Conservation (phyloP, 1,140 invertebrate species). For the Tetraneura akinire region DNA sequence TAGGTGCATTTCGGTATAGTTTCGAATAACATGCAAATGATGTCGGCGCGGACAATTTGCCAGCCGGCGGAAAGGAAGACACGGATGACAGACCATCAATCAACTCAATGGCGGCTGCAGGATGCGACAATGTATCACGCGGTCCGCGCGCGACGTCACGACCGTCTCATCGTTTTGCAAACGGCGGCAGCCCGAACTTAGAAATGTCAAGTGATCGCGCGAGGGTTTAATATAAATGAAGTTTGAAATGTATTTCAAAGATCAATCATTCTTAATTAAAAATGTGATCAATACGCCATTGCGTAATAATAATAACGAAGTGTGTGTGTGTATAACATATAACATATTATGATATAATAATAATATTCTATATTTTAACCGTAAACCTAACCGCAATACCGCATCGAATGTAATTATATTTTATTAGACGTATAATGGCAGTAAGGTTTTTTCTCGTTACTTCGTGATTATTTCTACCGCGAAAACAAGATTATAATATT, state of each 20-base stretch:
- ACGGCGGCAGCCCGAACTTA: conserved; percentile 5
- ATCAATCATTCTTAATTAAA: conserved; percentile 34
- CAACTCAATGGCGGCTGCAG: background rate
- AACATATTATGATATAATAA: too few species aligned
- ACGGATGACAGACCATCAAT: conserved; percentile 35
- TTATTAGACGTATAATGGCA: too few species aligned
- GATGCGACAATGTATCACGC: conserved; percentile 36
- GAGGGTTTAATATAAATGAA: conserved; percentile 27
- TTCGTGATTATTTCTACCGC: too few species aligned
- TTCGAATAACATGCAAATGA: conserved; percentile 35
- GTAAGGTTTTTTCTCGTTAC: too few species aligned
- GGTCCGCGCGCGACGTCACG: conserved; percentile 19
- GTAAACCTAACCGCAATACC: too few species aligned
- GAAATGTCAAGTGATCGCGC: conserved; percentile 16
- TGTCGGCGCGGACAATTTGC: conserved; percentile 23
- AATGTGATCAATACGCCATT: background rate
- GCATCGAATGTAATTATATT: too few species aligned
- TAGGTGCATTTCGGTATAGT: conserved; percentile 12
- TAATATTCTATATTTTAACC: too few species aligned
- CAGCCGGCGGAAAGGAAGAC: conserved; percentile 7
- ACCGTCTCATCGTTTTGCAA: conserved; percentile 23
- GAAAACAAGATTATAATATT: too few species aligned
- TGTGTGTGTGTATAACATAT: too few species aligned
- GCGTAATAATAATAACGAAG: too few species aligned
- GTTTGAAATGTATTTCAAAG: background rate